phyloP scores from a whole-genome alignment of 2,797 vertebrate genomes.

The Centropyge bicolor region DNA sequence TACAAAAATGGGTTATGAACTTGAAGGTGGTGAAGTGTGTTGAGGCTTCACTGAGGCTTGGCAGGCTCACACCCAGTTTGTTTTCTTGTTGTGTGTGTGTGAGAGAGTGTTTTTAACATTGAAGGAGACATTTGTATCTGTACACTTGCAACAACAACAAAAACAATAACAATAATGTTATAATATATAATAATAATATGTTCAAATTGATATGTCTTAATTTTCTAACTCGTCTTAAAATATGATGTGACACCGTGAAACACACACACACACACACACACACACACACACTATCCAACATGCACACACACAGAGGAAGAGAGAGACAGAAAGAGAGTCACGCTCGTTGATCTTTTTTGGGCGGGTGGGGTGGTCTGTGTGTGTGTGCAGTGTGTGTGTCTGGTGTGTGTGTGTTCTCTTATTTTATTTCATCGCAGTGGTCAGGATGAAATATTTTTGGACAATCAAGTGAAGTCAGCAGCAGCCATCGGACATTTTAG shows the following conservation, averaged over 20 bases:
- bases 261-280: not conserved
- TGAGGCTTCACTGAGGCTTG: conserved; percentile 57
- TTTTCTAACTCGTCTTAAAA: not conserved
- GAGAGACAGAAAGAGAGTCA: conserved; percentile 32
- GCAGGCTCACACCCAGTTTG: conserved; percentile 41
- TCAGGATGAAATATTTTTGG: conserved; percentile 50
- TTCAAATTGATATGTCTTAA: not conserved
- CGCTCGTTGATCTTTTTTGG: conserved; percentile 32
- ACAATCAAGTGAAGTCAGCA: conserved; percentile 37
- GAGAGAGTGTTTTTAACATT: conserved; percentile 16
- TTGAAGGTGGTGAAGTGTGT: conserved; percentile 47
- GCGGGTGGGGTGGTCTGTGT: not conserved
- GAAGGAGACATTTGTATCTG: conserved; percentile 37
- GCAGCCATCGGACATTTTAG: conserved; percentile 35
- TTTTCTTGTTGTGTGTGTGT: conserved; percentile 14
- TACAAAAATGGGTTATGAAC: conserved; percentile 40
- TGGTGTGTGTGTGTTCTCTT: conserved; percentile 9
- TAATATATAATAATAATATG: not conserved
- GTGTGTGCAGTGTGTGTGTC: not conserved
- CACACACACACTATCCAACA: not conserved
- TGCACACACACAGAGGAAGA: not conserved
- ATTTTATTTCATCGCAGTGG: conserved; percentile 37
- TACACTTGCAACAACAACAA: conserved; percentile 9
- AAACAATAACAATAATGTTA: conserved; percentile 12
- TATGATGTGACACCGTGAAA: conserved; percentile 1